A percentile compares a stretch with the other conserved stretches of the same genome.
phyloP scores from a whole-genome alignment of 2,797 vertebrate genomes.

The Centroberyx gerrardi region DNA sequence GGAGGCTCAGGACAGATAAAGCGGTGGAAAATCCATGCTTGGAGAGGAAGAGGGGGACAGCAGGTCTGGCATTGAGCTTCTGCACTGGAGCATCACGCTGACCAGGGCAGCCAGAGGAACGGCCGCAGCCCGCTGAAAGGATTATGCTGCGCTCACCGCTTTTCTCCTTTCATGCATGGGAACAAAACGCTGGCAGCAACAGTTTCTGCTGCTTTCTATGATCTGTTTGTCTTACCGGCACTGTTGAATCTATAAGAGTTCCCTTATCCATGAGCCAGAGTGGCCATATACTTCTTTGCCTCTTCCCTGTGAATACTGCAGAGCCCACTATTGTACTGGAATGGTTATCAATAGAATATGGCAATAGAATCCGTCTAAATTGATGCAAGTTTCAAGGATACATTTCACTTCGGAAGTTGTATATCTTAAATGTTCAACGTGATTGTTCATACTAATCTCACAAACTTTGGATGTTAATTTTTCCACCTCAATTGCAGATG shows the following conservation, averaged over 20 bases:
- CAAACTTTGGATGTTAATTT: background rate
- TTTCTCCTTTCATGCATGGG: conserved; percentile 75
- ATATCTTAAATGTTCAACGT: background rate
- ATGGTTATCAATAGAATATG: background rate
- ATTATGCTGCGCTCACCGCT: conserved; percentile 84
- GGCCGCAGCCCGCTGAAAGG: conserved; percentile 77
- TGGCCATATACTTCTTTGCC: conserved; percentile 5
- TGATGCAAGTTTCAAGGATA: background rate
- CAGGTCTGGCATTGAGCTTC: conserved; percentile 80
- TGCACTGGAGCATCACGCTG: conserved; percentile 83
- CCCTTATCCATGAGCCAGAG: conserved; percentile 19
- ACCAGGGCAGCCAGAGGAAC: conserved; percentile 72
- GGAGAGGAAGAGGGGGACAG: conserved; percentile 75
- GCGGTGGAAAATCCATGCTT: conserved; percentile 84
- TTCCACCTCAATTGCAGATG: background rate
- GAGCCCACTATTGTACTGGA: background rate
- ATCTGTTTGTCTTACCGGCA: conserved; percentile 72
- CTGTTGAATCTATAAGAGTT: conserved; percentile 55
- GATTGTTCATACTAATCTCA: background rate
- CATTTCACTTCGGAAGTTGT: background rate
- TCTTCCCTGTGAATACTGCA: background rate
- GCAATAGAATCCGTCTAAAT: background rate
- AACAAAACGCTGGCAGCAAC: conserved; percentile 83
- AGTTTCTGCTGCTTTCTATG: conserved; percentile 82
- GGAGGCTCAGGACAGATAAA: conserved; percentile 82